Evolutionary conservation across 2,113 vertebrate genomes (phyloP).

Genomic region (Aleadryas rufinucha): DNA sequence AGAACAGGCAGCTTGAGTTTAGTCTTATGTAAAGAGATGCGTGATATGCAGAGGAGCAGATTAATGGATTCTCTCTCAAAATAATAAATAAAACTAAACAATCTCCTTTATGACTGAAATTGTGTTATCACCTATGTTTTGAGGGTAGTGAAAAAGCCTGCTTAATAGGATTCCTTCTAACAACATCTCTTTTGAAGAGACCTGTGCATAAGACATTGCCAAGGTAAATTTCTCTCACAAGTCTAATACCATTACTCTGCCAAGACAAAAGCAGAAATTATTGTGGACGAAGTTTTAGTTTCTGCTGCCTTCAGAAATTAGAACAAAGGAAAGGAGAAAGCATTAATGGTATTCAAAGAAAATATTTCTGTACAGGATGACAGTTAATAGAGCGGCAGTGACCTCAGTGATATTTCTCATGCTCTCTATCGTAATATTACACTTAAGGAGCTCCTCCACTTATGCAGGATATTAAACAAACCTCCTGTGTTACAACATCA

Average conservation of each 20-base stretch:
- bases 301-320: constrained; percentile 66
- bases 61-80: constrained; percentile 29
- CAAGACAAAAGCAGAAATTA: constrained; percentile 69
- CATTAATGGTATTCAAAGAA: constrained; percentile 71
- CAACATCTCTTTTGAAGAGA: constrained; percentile 56
- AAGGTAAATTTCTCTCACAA: constrained; percentile 66
- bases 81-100: constrained; percentile 34
- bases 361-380: constrained; percentile 69
- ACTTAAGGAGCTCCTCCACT: constrained; percentile 66
- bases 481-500: constrained; percentile 38
- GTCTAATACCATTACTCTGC: constrained; percentile 62
- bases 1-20: neutral
- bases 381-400: constrained; percentile 62
- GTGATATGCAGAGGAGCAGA: neutral
- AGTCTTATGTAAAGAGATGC: neutral
- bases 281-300: constrained; percentile 64
- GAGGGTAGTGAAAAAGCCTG: neutral
- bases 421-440: constrained; percentile 55
- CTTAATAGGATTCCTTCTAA: constrained; percentile 54
- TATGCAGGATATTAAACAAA: constrained; percentile 68
- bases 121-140: constrained; percentile 54
- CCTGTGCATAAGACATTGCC: constrained; percentile 50
- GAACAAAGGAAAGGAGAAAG: constrained; percentile 63
- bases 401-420: constrained; percentile 60
- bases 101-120: constrained; percentile 26